These are phyloP conservation scores for Mesoligia furuncula DNA, from an alignment of 2,888 invertebrate species.

Conservation along the genomic window DNA sequence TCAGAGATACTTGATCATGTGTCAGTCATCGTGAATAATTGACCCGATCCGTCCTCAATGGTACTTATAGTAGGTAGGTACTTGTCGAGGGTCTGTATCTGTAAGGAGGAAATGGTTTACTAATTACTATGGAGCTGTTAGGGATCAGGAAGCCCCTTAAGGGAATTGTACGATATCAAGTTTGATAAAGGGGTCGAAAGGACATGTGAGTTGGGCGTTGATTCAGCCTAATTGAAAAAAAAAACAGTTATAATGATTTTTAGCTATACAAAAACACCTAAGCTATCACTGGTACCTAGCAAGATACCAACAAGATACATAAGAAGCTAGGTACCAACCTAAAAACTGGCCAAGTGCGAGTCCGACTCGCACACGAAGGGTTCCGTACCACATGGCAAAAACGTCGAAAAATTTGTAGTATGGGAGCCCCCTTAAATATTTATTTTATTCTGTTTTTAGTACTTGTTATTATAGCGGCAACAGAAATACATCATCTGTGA, in stretches of 20 bases:
- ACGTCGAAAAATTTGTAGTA: no score
- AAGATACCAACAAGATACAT: neutral
- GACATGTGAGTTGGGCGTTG: neutral
- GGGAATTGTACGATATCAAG: slow-evolving; percentile 25
- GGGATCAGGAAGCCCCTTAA: slow-evolving; percentile 23
- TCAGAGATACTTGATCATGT: slow-evolving; percentile 56
- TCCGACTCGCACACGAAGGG: no score
- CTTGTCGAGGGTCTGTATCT: slow-evolving; percentile 18
- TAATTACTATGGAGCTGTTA: slow-evolving; percentile 40
- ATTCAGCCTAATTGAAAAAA: neutral
- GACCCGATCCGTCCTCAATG: slow-evolving; percentile 42
- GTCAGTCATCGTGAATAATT: slow-evolving; percentile 60
- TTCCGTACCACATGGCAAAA: no score
- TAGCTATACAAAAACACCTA: neutral
- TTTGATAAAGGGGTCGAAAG: slow-evolving; percentile 22
- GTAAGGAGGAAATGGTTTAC: slow-evolving; percentile 44
- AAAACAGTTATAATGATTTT: neutral
- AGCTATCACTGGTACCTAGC: neutral
- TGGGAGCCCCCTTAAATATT: no score
- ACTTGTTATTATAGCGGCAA: no score
- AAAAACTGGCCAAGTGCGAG: no score
- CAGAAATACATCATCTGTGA: no score
- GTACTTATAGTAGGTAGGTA: slow-evolving; percentile 6
- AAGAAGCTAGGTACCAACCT: no score
- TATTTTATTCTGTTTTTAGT: no score